Evolutionary conservation across 2,113 vertebrate species (phyloP), one percentile per base, ranked within the genome.

Genomic region (Hemiprocne comata): DNA sequence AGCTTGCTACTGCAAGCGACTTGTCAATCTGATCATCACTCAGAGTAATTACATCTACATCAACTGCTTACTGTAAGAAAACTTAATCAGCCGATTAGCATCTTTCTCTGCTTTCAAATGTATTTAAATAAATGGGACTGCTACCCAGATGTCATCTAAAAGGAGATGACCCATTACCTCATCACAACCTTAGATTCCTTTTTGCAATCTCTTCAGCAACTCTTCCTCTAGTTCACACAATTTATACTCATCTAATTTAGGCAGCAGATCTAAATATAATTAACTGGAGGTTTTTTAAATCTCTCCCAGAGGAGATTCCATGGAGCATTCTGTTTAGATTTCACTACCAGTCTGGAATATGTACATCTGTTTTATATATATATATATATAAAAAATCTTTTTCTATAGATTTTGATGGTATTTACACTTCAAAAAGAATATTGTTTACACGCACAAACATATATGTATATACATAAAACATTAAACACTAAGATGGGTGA

Each of bases 311-410:
- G n/a, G 74, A 92, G 64, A 85, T 84, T 95, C 81, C 55, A 77
- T 11, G 31, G 53, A 90, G 69, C 86, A 74, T 86, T 88, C 82
- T 93, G 70, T 78, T 93, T 81, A 85, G 83, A 75, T 92, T 84
- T 93, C 90, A 72, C 70, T 4, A 95, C 75, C 73, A 91, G 94
- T 38, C 71, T 95, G 86, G 62, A 87, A 92, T 92, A 92, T 51
- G 77, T 96, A 95, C 74, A 95, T 93, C 90, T 95, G 87, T 78
- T n/a, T n/a, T n/a, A n/a, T n/a, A n/a, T n/a, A n/a, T n/a, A n/a
- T n/a, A n/a, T n/a, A n/a, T n/a, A n/a, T 89, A 86, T 24, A 66
- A 88, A 85, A 91, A 95, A 93, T 36, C 55, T 53, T 85, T 87
- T 79, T 40, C 58, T 61, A 23, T 54, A 15, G 66, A 42, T 48